Evolutionary conservation across 2,888 invertebrate species (phyloP), one percentile per base, ranked within the genome.

Genomic region (Cheilosia scutellata): DNA sequence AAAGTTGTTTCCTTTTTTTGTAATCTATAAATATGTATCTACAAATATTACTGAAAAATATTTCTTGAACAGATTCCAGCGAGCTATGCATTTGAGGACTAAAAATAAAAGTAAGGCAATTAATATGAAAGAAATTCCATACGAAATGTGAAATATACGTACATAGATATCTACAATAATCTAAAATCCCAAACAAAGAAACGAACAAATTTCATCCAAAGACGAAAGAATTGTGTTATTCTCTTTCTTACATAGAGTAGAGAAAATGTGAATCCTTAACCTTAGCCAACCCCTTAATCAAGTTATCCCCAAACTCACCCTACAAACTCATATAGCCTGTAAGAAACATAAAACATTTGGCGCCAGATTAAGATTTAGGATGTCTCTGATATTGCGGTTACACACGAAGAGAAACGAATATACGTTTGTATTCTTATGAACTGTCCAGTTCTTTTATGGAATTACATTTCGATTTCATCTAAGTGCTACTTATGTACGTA

Each of bases 291-390:
- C 71, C 55, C 77, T 77, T 82, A 72, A 82, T 82, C 82, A 82
- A 72, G 60, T 55, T 77, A 72, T 60, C 40, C 53, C 25, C 58
- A 66, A 37, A 53, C 29, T 66, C 65, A 66, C 53, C 51, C 58
- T 60, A 20, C 31, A 40, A 57, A 65, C 44, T 20, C 53, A 66
- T 83, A 44, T 68, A 58, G 42, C 16, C 63, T 63, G 71, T 71
- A 60, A 66, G 37, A 16, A 65, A 65, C 66, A 84, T 76, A 84
- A 71, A 84, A 75, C 75, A 76, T 70, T 80, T 84, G 84, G 84
- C 84, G 79, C 84, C 79, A 80, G 84, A 76, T 84, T 84, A 80
- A 80, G 79, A 80, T 80, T 71, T 75, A 84, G 75, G 70, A 71
- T 75, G 75, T 70, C 83, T 51, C 78, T 83, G 72, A 79, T 82